These are phyloP conservation scores for Percopsis omiscomaycus DNA, from an alignment of 2,797 vertebrate genomes.

Conservation along the genomic window DNA sequence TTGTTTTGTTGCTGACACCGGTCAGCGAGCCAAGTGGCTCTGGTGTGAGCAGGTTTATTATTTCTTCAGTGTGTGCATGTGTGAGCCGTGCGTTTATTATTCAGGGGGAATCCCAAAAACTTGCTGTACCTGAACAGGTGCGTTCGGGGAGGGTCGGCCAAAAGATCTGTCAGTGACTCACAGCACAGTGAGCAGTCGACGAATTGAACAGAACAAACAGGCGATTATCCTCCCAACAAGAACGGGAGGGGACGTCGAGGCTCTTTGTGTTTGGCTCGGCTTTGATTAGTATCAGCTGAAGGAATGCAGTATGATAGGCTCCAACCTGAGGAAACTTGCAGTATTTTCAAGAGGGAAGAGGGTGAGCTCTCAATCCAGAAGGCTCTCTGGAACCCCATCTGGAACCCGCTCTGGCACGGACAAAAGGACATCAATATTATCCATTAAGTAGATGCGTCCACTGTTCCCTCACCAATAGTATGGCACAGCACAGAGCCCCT, in stretches of 20 bases:
- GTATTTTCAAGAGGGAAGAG: neutral
- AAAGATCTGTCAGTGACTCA: slow-evolving; percentile 33
- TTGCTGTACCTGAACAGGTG: slow-evolving; percentile 41
- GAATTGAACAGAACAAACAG: slow-evolving; percentile 18
- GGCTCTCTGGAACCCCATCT: neutral
- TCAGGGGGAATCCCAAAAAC: slow-evolving; percentile 8
- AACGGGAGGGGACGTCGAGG: neutral
- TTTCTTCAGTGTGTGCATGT: neutral
- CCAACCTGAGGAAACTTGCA: neutral
- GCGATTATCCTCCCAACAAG: neutral
- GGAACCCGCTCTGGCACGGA: neutral
- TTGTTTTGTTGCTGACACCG: slow-evolving; percentile 46
- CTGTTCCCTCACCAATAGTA: neutral
- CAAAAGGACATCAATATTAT: neutral
- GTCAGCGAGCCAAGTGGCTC: slow-evolving; percentile 36
- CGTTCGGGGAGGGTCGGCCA: slow-evolving; percentile 9
- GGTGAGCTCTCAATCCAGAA: neutral
- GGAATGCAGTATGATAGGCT: neutral
- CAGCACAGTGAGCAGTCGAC: slow-evolving; percentile 23
- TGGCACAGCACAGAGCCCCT: neutral
- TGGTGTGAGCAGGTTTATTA: slow-evolving; percentile 3
- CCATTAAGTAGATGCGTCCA: neutral
- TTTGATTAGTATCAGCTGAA: neutral
- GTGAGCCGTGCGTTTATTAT: slow-evolving; percentile 12
- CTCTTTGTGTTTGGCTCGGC: neutral